Percentiles rank a stretch among this genome's conserved stretches.
Conservation (phyloP, 2,113 vertebrate species). For the Lota lota region DNA sequence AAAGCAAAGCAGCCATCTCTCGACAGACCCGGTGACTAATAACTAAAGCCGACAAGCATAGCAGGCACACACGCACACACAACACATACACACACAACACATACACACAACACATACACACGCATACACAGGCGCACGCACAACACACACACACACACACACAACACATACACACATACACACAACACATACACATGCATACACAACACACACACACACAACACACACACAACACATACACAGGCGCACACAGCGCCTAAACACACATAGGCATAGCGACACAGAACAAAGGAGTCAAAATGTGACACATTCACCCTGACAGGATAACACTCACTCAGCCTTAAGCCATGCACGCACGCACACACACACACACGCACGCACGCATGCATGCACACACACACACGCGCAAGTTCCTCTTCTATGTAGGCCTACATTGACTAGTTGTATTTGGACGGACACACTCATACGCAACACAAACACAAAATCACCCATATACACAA, state of each 20-base stretch:
- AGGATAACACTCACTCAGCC: constrained; percentile 72
- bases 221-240: not conserved
- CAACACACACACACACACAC: too few species aligned
- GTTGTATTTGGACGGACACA: not conserved
- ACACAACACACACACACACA: not conserved
- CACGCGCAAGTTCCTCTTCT: not conserved
- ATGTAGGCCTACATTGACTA: not conserved
- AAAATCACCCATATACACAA: not conserved
- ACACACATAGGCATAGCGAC: constrained; percentile 47
- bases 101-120: constrained; percentile 37
- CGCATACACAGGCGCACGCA: too few species aligned
- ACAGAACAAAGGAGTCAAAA: constrained; percentile 70
- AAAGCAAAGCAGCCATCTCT: constrained; percentile 49
- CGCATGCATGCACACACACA: not conserved
- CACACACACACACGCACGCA: constrained; percentile 16
- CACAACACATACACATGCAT: too few species aligned
- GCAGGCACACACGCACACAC: constrained; percentile 53
- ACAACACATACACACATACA: not conserved
- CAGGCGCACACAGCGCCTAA: constrained; percentile 26
- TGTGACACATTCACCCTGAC: constrained; percentile 73
- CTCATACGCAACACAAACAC: not conserved
- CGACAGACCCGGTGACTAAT: constrained; percentile 73
- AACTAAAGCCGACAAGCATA: constrained; percentile 77
- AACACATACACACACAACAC: too few species aligned
- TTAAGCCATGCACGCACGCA: constrained; percentile 47